Evolutionary conservation across 2,797 vertebrate genomes (phyloP).

Genomic region (Lemur catta): DNA sequence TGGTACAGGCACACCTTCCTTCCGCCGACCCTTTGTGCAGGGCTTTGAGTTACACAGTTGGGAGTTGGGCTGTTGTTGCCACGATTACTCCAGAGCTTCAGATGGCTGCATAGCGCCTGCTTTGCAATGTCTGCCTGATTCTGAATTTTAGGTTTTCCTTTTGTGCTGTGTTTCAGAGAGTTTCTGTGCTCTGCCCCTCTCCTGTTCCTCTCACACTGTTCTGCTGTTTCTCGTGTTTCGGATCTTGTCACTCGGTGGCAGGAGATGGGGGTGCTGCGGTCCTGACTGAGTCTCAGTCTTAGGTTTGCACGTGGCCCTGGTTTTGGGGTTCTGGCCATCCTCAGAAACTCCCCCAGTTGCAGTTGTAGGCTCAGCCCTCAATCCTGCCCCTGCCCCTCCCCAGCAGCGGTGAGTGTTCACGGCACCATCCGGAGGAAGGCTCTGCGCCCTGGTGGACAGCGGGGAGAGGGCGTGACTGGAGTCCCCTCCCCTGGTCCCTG

Average conservation of each 20-base stretch:
- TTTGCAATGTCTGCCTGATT: accelerated
- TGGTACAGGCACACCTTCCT: neutral
- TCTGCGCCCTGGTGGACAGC: accelerated
- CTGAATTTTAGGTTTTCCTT: neutral
- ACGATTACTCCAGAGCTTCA: neutral
- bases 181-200: accelerated
- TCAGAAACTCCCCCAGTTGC: neutral
- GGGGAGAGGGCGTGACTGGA: neutral
- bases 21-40: neutral
- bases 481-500: no score
- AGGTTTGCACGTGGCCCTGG: neutral
- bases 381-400: neutral
- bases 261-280: accelerated
- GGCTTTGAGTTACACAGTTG: neutral
- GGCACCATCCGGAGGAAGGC: no score
- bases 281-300: neutral
- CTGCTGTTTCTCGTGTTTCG: neutral
- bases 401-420: neutral
- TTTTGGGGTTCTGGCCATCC: neutral
- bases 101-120: no score
- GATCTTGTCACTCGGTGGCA: accelerated
- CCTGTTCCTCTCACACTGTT: accelerated
- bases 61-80: neutral
- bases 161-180: neutral
- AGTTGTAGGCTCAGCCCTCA: neutral